Evolutionary conservation across 2,797 vertebrate genomes (phyloP), one percentile per base, ranked within the genome.

Genomic region (Takifugu ocellatus): DNA sequence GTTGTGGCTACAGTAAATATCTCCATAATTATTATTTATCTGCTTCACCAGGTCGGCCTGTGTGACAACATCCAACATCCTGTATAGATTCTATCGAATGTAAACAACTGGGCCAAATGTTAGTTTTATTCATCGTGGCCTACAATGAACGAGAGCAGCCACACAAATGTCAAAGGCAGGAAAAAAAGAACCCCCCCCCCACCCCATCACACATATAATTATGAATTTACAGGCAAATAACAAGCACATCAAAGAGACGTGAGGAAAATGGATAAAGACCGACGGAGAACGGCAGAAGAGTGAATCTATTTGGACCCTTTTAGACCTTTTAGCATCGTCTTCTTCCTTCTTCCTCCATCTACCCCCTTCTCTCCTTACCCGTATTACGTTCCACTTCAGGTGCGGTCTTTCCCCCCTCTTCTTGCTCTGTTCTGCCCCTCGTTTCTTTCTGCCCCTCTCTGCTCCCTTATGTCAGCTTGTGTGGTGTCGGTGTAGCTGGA

Each of bases 341-440:
- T 66, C 68, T 64, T 47, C 66, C 61, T 59, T 78, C 68, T 66
- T 59, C 63, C 59, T 74, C 71, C 81, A 78, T 62, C 80, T 79
- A 59, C 56, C 78, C 61, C 66, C 69, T 60, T 75, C 74, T 50
- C 77, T 77, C 75, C 91, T 91, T 91, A 91, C 92, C 91, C 90
- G 89, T 91, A 68, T 85, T 81, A 79, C 82, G 80, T 85, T 91
- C 87, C 87, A 90, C 90, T 88, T 86, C 80, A 81, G 87, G 75
- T 83, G 84, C 74, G 79, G 70, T 88, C 87, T 90, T 39, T 86
- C 79, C 86, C 89, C 88, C 89, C 85, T 88, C 85, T 86, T 83
- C 81, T 78, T 73, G 84, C 66, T 77, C 53, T 64, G 26, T 82
- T 81, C 77, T 55, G 24, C 51, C 63, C 77, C 75, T 82, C 69